phyloP scores from a whole-genome alignment of 2,113 vertebrate genomes.

The Lophotis ruficrista region DNA sequence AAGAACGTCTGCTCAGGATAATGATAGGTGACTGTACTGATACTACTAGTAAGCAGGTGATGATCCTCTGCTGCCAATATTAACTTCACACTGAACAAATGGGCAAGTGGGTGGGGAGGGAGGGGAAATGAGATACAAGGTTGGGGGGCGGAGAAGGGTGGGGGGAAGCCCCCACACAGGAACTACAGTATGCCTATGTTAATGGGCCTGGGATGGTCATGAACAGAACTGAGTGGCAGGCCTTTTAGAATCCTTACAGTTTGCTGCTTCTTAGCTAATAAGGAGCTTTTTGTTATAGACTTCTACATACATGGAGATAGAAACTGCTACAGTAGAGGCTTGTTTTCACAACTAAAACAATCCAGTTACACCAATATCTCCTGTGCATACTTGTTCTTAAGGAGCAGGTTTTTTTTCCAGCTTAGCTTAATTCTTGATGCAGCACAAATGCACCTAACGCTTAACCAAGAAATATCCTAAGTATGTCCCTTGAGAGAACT shows the following conservation, averaged over 20 bases:
- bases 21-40: accelerated
- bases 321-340: not conserved
- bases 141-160: accelerated
- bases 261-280: not conserved
- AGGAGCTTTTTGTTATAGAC: not conserved
- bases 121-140: not conserved
- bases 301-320: not conserved
- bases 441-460: not conserved
- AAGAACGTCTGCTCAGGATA: not conserved
- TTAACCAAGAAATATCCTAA: not conserved
- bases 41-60: not conserved
- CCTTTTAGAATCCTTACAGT: not conserved
- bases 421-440: not conserved
- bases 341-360: not conserved
- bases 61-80: not conserved
- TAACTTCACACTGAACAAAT: not conserved
- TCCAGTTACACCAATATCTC: not conserved
- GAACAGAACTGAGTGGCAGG: not conserved
- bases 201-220: not conserved
- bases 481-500: not conserved
- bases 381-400: not conserved
- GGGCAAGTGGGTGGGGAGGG: accelerated
- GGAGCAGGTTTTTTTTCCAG: not conserved
- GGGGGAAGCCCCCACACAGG: accelerated
- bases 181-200: not conserved